Evolutionary conservation across 2,888 invertebrate species (phyloP).

Genomic region (Hemicrepidius hirtus): DNA sequence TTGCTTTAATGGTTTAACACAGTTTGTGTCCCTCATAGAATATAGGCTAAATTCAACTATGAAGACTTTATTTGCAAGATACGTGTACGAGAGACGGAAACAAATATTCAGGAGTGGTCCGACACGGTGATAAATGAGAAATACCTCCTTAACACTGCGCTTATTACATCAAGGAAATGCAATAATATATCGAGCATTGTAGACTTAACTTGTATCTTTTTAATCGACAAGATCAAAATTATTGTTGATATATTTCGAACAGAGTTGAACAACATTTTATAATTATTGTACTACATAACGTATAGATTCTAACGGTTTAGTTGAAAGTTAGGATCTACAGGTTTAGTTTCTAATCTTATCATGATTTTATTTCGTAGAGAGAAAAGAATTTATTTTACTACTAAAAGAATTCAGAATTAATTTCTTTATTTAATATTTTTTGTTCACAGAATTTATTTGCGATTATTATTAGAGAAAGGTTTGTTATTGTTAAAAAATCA

Average conservation of each 20-base stretch:
- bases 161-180: slow-evolving; percentile 13
- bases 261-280: background rate
- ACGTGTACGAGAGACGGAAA: background rate
- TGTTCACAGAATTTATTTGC: too few relatives aligned
- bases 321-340: too few relatives aligned
- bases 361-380: too few relatives aligned
- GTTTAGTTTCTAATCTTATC: too few relatives aligned
- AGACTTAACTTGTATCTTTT: background rate
- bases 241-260: background rate
- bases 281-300: background rate
- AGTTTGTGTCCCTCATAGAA: background rate
- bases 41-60: slow-evolving; percentile 18
- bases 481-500: too few relatives aligned
- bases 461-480: too few relatives aligned
- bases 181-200: background rate
- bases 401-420: too few relatives aligned
- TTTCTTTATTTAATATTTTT: too few relatives aligned
- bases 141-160: slow-evolving; percentile 6
- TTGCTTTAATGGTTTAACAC: slow-evolving; percentile 7
- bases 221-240: slow-evolving; percentile 2
- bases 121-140: slow-evolving; percentile 3
- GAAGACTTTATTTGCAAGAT: background rate
- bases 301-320: background rate
- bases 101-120: slow-evolving; percentile 25
- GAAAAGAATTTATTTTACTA: too few relatives aligned